Percentiles rank a stretch among this genome's conserved stretches.
Conservation (phyloP, 2,888 invertebrate genomes). For the Hipparchia sbordonii region DNA sequence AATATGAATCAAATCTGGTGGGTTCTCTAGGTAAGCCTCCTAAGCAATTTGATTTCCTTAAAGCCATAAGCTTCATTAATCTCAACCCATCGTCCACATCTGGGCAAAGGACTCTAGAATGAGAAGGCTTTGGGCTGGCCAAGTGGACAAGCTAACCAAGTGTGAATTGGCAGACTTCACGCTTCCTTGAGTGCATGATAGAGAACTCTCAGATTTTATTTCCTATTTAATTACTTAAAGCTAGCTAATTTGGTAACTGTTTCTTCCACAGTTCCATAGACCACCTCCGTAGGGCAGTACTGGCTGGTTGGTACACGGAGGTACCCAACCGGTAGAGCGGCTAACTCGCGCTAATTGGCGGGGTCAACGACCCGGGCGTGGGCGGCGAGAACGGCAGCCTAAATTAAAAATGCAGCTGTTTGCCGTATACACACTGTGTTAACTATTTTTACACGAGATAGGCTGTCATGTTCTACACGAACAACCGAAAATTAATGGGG, state of each 20-base stretch:
- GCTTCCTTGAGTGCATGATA: too few relatives aligned
- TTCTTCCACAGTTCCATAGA: not conserved
- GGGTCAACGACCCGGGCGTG: not conserved
- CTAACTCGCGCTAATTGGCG: constrained; percentile 11
- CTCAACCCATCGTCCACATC: too few relatives aligned
- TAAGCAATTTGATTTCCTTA: too few relatives aligned
- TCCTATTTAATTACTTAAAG: too few relatives aligned
- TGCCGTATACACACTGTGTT: not conserved
- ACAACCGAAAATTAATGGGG: not conserved
- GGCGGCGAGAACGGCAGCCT: not conserved
- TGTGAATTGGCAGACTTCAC: too few relatives aligned
- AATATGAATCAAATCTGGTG: too few relatives aligned
- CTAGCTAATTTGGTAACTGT: not conserved
- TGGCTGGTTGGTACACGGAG: not conserved
- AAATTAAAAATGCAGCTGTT: constrained; percentile 18
- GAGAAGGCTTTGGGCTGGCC: too few relatives aligned
- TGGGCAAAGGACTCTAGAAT: too few relatives aligned
- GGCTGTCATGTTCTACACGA: not conserved
- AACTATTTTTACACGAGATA: not conserved
- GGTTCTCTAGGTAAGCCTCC: too few relatives aligned
- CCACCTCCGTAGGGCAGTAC: not conserved
- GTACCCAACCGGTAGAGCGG: not conserved
- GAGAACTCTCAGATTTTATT: too few relatives aligned
- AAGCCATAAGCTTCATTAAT: too few relatives aligned
- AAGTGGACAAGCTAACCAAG: too few relatives aligned